phyloP scores from a whole-genome alignment of 2,113 vertebrate genomes.

The Clarias gariepinus region DNA sequence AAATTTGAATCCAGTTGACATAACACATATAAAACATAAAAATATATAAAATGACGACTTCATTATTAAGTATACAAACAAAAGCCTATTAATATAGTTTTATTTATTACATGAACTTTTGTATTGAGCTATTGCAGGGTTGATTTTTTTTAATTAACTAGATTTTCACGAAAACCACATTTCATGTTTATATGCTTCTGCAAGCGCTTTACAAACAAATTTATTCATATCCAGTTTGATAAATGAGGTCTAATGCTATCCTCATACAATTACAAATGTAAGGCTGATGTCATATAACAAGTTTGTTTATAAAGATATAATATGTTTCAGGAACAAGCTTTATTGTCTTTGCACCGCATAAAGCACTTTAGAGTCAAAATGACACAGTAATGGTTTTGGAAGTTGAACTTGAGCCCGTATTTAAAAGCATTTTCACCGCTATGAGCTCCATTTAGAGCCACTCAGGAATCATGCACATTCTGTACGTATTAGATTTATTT shows the following conservation, averaged over 20 bases:
- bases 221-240: background rate
- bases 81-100: background rate
- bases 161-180: background rate
- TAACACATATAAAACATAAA: background rate
- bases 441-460: constrained; percentile 7
- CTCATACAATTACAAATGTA: background rate
- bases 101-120: background rate
- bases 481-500: background rate
- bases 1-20: background rate
- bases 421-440: constrained; percentile 3
- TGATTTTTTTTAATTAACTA: background rate
- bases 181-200: background rate
- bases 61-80: background rate
- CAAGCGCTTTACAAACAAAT: background rate
- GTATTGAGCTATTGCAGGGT: background rate
- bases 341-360: background rate
- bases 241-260: background rate
- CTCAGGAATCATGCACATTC: background rate
- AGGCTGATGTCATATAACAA: background rate
- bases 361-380: constrained; percentile 7
- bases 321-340: background rate
- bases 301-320: background rate
- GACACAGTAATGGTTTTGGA: constrained; percentile 11
- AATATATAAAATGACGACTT: background rate
- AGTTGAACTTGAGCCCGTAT: background rate